These are phyloP conservation scores for Peromyscus eremicus DNA, from an alignment of 2,797 vertebrate species.

Conservation along the genomic window DNA sequence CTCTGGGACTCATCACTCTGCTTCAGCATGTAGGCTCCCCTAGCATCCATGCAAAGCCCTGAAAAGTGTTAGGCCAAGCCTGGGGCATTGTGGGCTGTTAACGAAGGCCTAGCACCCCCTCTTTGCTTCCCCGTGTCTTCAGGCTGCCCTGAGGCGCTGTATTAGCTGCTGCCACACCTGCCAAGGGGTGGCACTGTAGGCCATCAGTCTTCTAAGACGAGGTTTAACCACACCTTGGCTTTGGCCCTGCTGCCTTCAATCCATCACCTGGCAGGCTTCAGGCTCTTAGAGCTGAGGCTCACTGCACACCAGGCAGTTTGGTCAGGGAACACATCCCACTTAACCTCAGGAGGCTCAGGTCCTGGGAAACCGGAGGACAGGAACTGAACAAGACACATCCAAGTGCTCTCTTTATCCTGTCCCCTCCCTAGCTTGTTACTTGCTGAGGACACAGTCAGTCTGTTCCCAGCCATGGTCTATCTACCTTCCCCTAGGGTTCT, in stretches of 20 bases:
- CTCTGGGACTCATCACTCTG: neutral
- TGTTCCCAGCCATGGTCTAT: neutral
- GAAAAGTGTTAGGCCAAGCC: neutral
- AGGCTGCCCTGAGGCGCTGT: neutral
- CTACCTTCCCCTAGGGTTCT: neutral
- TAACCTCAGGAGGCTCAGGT: neutral
- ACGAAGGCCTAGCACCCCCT: neutral
- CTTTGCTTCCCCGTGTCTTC: neutral
- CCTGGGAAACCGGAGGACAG: neutral
- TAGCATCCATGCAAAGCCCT: too few relatives aligned
- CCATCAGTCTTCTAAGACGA: neutral
- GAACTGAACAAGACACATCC: neutral
- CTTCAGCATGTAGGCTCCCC: neutral
- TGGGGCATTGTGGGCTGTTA: neutral
- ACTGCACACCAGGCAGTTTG: neutral
- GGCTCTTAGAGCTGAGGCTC: neutral
- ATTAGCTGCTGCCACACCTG: neutral
- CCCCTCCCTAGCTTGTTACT: neutral
- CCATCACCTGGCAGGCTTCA: neutral
- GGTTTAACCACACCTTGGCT: neutral
- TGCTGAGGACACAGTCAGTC: neutral
- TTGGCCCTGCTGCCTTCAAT: neutral
- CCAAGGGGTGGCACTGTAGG: neutral
- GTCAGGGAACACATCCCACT: neutral
- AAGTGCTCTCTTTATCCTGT: neutral